Base-by-base conservation (phyloP, 2,113 vertebrate genomes). In the Seriola aureovittata region DNA sequence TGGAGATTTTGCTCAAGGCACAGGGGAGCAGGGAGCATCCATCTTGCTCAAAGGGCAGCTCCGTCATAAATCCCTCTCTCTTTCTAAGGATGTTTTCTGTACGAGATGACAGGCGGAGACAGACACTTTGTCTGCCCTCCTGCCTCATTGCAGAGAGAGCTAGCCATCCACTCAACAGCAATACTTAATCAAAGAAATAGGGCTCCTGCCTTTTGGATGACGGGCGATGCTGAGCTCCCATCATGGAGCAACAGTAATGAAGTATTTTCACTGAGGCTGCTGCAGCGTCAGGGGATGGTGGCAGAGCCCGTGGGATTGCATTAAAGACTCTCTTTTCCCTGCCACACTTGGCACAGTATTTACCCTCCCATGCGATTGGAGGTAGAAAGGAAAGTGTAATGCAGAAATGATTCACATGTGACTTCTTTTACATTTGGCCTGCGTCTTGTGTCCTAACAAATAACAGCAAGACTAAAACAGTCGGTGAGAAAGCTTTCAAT, bases 201-300 rank as follows among this genome's bases (percentile, higher is more conserved):
- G 44, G 75, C 68, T 71, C 78, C 50, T 89, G 78, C 75, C 83
- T 89, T 84, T 82, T 85, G 78, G 82, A 52, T 86, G 85, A 82
- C 63, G 63, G 71, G 78, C 63, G 75, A 88, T 84, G 71, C 81
- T 71, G 86, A 86, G 86, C 65, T 91, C 75, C 74, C 79, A 81
- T 90, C 80, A 85, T 70, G 67, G 65, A 88, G 80, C 46, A 82
- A 85, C 88, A 75, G 76, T 82, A 85, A 90, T 90, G 86, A 85
- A 89, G 77, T 74, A 68, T 83, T 83, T 77, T 84, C 75, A 84
- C 38, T 1, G 78, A 81, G 78, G 52, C 72, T 54, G 55, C 73
- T 36, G 73, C 66, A 71, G 66, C 59, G 12, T 82, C 82, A 62
- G 74, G 81, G 71, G 75, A 85, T 46, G 81, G 82, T 25, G 74